These are phyloP conservation scores for Eclectus roratus DNA, from an alignment of 2,113 vertebrate genomes.

Conservation along the genomic window DNA sequence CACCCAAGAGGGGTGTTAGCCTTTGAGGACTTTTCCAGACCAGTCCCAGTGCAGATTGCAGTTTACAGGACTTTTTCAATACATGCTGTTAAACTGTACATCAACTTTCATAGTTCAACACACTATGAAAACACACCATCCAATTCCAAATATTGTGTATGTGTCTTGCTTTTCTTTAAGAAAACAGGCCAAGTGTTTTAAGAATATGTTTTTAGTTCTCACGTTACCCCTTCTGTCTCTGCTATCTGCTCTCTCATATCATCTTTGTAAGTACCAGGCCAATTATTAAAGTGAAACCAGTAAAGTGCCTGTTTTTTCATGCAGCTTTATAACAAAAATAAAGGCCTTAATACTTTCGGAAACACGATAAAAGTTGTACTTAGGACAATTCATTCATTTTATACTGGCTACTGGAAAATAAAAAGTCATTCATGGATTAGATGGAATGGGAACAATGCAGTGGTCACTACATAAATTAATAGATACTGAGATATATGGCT, in stretches of 20 bases:
- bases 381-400: background rate
- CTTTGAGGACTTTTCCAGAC: background rate
- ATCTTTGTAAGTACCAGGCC: background rate
- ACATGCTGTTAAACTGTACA: background rate
- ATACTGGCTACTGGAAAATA: background rate
- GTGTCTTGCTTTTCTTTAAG: background rate
- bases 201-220: background rate
- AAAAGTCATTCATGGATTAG: background rate
- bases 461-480: background rate
- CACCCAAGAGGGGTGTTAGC: background rate
- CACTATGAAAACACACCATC: background rate
- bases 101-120: background rate
- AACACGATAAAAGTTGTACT: background rate
- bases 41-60: background rate
- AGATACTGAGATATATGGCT: background rate
- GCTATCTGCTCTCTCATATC: background rate
- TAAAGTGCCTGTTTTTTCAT: background rate
- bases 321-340: background rate
- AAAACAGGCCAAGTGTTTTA: background rate
- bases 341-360: background rate
- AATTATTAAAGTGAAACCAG: background rate
- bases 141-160: background rate
- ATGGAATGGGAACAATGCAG: background rate
- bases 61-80: background rate
- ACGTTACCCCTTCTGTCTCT: background rate